phyloP scores from a whole-genome alignment of 2,113 vertebrate species.

The Miniopterus natalensis region DNA sequence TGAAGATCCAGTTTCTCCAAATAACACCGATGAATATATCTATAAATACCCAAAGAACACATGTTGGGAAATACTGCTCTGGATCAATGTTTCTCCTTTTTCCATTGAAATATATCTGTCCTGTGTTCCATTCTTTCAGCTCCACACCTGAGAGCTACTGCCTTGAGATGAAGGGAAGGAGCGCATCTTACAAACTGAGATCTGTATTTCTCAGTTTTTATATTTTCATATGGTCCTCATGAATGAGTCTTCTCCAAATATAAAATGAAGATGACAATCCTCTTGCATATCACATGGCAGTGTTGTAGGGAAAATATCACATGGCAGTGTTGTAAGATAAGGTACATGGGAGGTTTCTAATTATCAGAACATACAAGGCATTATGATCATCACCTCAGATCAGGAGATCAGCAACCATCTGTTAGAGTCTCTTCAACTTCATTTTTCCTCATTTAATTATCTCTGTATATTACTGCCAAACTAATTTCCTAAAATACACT shows the following conservation, averaged over 20 bases:
- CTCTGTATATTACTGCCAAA: slow-evolving; percentile 3
- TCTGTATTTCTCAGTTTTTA: neutral
- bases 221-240: neutral
- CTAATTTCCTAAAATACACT: slow-evolving; percentile 46
- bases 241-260: neutral
- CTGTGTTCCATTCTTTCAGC: neutral
- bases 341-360: neutral
- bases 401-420: neutral
- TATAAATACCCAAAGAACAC: neutral
- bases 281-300: neutral
- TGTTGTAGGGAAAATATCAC: neutral
- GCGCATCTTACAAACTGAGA: neutral
- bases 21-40: neutral
- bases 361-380: neutral
- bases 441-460: slow-evolving; percentile 40
- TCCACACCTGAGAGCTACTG: neutral
- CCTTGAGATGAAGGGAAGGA: neutral
- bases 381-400: neutral
- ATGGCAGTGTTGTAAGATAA: neutral
- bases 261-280: neutral
- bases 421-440: neutral
- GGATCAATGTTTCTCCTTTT: neutral
- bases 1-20: neutral
- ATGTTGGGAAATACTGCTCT: neutral
- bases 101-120: neutral